Evolutionary conservation across 1,140 invertebrate genomes (phyloP).

Genomic region (Reticulitermes speratus): DNA sequence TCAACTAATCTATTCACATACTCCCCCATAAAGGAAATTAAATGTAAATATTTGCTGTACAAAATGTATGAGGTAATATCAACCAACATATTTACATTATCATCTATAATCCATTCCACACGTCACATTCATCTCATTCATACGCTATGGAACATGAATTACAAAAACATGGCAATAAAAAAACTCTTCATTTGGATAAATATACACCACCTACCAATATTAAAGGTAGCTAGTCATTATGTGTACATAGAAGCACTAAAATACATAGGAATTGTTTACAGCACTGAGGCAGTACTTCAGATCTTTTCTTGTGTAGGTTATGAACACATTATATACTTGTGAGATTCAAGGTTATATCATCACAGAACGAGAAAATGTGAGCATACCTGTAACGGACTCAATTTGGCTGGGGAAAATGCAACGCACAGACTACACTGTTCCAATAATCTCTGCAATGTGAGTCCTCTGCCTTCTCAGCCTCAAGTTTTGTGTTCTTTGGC

Average conservation of each 20-base stretch:
- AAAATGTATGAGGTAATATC: constrained; percentile 32
- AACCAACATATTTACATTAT: constrained; percentile 35
- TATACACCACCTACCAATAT: constrained; percentile 27
- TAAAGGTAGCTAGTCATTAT: constrained; percentile 20
- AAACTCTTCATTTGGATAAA: constrained; percentile 21
- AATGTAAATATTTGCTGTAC: constrained; percentile 30
- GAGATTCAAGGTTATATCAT: too few relatives aligned
- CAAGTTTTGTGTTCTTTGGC: background rate
- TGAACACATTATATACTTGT: constrained; percentile 26
- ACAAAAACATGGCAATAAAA: constrained; percentile 30
- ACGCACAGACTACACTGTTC: background rate
- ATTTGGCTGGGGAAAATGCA: background rate
- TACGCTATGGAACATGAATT: constrained; percentile 20
- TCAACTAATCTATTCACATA: background rate
- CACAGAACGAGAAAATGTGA: background rate
- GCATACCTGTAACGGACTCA: background rate
- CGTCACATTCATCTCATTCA: background rate
- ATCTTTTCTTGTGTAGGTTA: constrained; percentile 17
- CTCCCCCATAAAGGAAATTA: background rate
- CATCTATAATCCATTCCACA: constrained; percentile 21
- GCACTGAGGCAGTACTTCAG: background rate
- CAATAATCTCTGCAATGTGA: background rate
- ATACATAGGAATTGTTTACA: constrained; percentile 22
- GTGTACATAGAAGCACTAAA: constrained; percentile 30
- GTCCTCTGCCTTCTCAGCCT: background rate